Percentiles rank a stretch among this genome's conserved stretches.
Conservation (phyloP, 2,797 vertebrate species). For the Merluccius polli region DNA sequence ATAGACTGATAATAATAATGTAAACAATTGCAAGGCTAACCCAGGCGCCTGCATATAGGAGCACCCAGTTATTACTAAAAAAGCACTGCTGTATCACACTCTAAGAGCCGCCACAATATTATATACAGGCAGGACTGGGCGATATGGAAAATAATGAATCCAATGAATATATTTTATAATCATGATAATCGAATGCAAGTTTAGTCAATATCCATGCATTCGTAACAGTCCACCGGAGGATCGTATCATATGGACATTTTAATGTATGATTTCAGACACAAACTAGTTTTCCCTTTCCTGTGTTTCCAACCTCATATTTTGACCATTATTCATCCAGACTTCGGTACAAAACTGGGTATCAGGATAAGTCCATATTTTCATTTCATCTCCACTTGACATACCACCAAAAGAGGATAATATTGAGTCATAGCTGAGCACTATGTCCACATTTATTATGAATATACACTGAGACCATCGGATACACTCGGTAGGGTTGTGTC, state of each 20-base stretch:
- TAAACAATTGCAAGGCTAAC: neutral
- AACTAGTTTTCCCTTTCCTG: neutral
- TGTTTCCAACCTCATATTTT: neutral
- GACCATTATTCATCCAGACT: neutral
- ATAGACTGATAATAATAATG: neutral
- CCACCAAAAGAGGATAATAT: neutral
- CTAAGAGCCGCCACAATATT: neutral
- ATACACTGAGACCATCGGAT: neutral
- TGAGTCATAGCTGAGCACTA: neutral
- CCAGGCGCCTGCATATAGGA: neutral
- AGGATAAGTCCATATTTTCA: neutral
- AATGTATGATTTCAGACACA: neutral
- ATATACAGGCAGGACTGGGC: neutral
- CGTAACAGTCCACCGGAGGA: neutral
- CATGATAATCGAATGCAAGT: neutral
- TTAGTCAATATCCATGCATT: neutral
- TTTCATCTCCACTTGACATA: neutral
- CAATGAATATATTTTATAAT: neutral
- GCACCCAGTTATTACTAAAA: neutral
- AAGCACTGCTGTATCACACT: neutral
- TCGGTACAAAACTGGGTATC: neutral
- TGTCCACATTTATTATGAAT: neutral
- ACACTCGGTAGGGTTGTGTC: neutral
- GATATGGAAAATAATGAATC: neutral
- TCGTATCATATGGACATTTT: neutral